Percentiles rank a stretch among this genome's conserved stretches.
Evolutionary conservation across 2,113 vertebrate genomes (phyloP).

Genomic region (Phrynosoma blainvillii): DNA sequence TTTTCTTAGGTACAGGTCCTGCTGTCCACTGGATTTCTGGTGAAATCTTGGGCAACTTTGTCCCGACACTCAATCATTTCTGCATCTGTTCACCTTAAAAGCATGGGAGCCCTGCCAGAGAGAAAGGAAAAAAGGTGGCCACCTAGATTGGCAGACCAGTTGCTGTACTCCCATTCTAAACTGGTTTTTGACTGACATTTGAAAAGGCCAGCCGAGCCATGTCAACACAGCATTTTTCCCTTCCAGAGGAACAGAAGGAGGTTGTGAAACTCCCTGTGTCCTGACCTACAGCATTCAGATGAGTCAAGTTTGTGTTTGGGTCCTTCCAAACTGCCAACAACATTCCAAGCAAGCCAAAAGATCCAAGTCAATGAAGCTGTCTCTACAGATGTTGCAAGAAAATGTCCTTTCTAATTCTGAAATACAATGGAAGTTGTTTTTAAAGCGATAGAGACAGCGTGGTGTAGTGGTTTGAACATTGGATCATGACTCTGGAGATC

Average conservation of each 20-base stretch:
- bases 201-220: not conserved
- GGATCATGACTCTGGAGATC: too few relatives aligned
- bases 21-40: not conserved
- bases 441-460: too few relatives aligned
- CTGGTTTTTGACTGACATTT: not conserved
- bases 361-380: not conserved
- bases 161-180: not conserved
- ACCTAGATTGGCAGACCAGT: not conserved
- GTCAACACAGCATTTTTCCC: not conserved
- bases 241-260: not conserved
- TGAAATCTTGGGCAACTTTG: not conserved
- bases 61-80: not conserved
- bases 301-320: conserved; percentile 60
- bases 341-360: conserved; percentile 51
- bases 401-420: too few relatives aligned
- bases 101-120: too few relatives aligned
- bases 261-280: not conserved
- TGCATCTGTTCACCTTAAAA: not conserved
- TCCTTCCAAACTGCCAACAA: conserved; percentile 47
- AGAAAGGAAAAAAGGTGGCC: not conserved
- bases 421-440: too few relatives aligned
- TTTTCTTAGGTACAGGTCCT: not conserved
- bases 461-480: too few relatives aligned
- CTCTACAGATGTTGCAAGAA: too few relatives aligned
- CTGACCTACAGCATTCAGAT: conserved; percentile 23